A percentile compares a stretch with the other conserved stretches of the same genome.
Conservation (phyloP, 2,888 invertebrate species). For the Platynereis dumerilii region DNA sequence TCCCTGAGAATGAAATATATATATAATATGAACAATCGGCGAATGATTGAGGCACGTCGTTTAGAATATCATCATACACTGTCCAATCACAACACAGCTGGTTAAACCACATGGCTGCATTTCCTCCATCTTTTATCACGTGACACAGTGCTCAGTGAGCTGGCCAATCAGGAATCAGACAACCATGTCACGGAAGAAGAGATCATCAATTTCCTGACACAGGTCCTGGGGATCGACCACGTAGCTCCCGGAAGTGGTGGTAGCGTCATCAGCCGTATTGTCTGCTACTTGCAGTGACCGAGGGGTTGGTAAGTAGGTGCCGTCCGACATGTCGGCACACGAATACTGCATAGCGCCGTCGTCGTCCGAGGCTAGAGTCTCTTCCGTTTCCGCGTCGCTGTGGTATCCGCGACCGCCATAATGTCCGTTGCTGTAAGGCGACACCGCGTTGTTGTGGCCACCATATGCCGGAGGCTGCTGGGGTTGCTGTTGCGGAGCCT, state of each 20-base stretch:
- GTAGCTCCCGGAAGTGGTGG: conserved; percentile 55
- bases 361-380: conserved; percentile 5
- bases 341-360: conserved; percentile 20
- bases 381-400: conserved; percentile 3
- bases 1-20: too few species aligned
- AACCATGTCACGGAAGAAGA: conserved; percentile 55
- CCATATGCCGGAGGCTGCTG: not conserved
- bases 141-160: too few species aligned
- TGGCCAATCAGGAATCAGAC: conserved; percentile 3
- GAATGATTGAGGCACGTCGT: too few species aligned
- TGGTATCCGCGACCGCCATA: conserved; percentile 2
- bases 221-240: conserved; percentile 59
- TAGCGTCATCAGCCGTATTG: conserved; percentile 9
- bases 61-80: too few species aligned
- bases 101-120: too few species aligned
- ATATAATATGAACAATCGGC: too few species aligned
- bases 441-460: not conserved
- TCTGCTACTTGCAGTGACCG: not conserved
- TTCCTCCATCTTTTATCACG: too few species aligned
- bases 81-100: too few species aligned
- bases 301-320: not conserved
- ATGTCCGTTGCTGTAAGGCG: not conserved
- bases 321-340: conserved; percentile 20
- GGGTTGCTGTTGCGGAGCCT: not conserved
- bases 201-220: conserved; percentile 57